Conservation (phyloP, 2,113 vertebrate genomes). For the Acrocephalus kingi region DNA sequence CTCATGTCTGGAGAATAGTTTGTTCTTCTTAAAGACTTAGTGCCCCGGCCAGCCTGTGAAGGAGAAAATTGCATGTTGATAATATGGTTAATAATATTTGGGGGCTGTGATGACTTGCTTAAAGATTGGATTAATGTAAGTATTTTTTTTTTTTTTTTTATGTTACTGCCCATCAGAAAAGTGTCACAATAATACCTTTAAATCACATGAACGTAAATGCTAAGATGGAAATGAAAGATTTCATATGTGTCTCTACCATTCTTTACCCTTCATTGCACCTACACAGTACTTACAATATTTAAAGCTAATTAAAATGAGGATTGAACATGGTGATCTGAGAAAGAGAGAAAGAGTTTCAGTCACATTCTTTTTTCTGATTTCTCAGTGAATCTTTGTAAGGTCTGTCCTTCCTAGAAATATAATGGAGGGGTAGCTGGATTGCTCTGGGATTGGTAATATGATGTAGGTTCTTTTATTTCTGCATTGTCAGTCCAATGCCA, state of each 20-base stretch:
- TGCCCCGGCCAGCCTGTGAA: background rate
- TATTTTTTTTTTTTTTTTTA: background rate
- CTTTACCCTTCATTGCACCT: background rate
- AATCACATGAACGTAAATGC: background rate
- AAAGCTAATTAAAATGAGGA: background rate
- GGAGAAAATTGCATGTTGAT: background rate
- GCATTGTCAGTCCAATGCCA: constrained; percentile 34
- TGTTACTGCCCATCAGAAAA: background rate
- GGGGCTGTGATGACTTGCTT: background rate
- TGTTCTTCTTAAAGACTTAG: background rate
- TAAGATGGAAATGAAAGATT: background rate
- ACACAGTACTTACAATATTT: background rate
- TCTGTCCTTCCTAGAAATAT: constrained; percentile 13
- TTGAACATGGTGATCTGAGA: background rate
- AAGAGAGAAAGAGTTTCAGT: background rate
- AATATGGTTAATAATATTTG: background rate
- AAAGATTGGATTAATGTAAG: background rate
- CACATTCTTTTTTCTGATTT: background rate
- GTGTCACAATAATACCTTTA: background rate
- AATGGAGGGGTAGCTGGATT: background rate
- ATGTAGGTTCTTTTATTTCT: constrained; percentile 47
- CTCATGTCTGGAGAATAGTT: background rate
- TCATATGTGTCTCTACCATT: background rate
- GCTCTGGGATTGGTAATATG: background rate
- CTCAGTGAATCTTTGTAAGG: background rate